Percentiles rank a stretch among this genome's conserved stretches.
Conservation (phyloP, 92 coral and sea anemone genomes). For the Epizoanthus rinbou region DNA sequence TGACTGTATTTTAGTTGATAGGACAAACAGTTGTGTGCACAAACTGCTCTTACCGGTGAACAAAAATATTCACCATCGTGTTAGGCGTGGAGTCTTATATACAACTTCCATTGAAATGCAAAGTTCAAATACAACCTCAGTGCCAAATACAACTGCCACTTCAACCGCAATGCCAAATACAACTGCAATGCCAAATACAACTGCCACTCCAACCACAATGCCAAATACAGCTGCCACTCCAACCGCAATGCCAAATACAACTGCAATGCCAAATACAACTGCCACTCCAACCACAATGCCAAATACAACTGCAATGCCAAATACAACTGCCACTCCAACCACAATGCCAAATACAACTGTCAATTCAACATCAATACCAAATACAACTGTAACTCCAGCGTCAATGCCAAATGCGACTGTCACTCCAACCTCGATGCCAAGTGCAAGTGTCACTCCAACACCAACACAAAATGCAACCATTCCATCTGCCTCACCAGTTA, state of each 20-base stretch:
- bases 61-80: not conserved
- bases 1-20: slow-evolving; percentile 16
- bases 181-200: not conserved
- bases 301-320: not conserved
- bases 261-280: not conserved
- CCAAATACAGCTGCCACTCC: not conserved
- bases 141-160: not conserved
- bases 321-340: not conserved
- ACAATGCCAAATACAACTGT: not conserved
- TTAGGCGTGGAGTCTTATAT: not conserved
- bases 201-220: not conserved
- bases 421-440: not conserved
- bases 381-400: not conserved
- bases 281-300: not conserved
- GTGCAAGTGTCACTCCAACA: not conserved
- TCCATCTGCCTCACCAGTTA: slow-evolving; percentile 1
- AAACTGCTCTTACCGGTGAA: not conserved
- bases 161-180: not conserved
- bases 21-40: not conserved
- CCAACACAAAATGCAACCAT: not conserved
- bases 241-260: not conserved
- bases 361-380: not conserved
- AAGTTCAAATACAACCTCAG: not conserved
- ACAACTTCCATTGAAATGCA: not conserved
- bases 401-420: not conserved